These are phyloP conservation scores for Mantis religiosa DNA, from an alignment of 2,888 invertebrate genomes.

Conservation along the genomic window DNA sequence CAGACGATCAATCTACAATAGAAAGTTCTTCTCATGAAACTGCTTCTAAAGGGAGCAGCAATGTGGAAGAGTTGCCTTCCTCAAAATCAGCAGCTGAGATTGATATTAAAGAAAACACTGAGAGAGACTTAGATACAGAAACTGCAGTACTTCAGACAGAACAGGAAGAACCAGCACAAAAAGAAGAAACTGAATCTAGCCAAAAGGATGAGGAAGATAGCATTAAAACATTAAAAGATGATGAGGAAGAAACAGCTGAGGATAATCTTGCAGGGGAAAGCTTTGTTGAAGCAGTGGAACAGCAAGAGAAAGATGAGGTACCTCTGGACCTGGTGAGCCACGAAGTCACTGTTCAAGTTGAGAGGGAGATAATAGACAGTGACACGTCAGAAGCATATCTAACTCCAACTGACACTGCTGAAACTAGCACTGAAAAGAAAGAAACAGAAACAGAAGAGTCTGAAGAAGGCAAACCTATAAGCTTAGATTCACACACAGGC, in stretches of 20 bases:
- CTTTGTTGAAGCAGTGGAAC: slow-evolving; percentile 16
- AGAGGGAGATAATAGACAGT: slow-evolving; percentile 60
- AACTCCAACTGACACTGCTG: slow-evolving; percentile 59
- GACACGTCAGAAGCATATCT: slow-evolving; percentile 66
- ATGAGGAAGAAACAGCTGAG: slow-evolving; percentile 28
- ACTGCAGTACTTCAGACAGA: background rate
- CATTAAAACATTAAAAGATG: slow-evolving; percentile 28
- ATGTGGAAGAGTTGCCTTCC: background rate
- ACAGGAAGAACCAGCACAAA: slow-evolving; percentile 25
- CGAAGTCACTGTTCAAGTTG: slow-evolving; percentile 38
- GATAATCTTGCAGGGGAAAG: slow-evolving; percentile 15
- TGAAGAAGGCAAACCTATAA: slow-evolving; percentile 36
- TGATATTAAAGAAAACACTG: background rate
- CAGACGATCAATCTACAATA: background rate
- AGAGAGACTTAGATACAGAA: background rate
- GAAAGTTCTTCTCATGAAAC: background rate
- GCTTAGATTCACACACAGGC: slow-evolving; percentile 8
- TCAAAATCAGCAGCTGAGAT: background rate
- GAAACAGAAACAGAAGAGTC: slow-evolving; percentile 38
- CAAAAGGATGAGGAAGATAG: slow-evolving; percentile 19
- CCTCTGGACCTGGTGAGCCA: slow-evolving; percentile 11
- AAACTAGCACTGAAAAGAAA: slow-evolving; percentile 33
- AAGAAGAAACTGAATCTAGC: slow-evolving; percentile 17
- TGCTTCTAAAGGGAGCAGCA: background rate
- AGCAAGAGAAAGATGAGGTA: slow-evolving; percentile 1